Base-by-base conservation (phyloP, 2,888 invertebrate species). In the Dasypogon diadema region DNA sequence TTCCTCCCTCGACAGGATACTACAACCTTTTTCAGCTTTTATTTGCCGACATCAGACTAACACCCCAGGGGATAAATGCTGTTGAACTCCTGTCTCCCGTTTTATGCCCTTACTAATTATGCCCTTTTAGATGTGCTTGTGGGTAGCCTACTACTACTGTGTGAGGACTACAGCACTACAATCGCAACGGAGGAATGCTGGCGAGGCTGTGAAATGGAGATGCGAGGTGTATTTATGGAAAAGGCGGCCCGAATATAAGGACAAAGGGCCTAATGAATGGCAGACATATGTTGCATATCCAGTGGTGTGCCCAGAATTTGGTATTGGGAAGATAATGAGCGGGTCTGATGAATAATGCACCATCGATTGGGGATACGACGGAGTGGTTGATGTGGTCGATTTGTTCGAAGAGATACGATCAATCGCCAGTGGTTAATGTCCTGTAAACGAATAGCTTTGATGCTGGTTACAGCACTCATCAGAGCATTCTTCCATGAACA, bases 241-340 rank as follows among this genome's bases (percentile, higher is more conserved):
- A 37, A 42, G 58, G 30, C 63, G 63, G 63, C 8, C 37, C 63
- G 3, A 8, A 5, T 3, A 2, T 30, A 18, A 63, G 63, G 63
- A 63, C 63, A 63, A 63, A 63, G 42, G 21, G 63, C 63, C 68
- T 68, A 68, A 68, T 68, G 68, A 68, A 68, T 68, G 68, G 68
- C 4, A 16, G 68, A 51, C 68, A 68, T 68, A 51, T 68, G 68
- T 68, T 68, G 68, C 68, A 48, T 48, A 24, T 24, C 48, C 68
- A 24, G 26, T 22, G 26, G 51, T 48, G 68, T 68, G 68, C 46
- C 26, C 51, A 26, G 68, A 68, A 68, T 68, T 14, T 24, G 26
- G 22, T 16, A 68, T 51, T 48, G 16, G 68, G 12, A 10, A 30
- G 14, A 30, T 34, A 34, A 60, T 60, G 37, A 60, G 60, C 30